Base-by-base conservation (phyloP, 2,113 vertebrate genomes). In the Podarcis muralis region DNA sequence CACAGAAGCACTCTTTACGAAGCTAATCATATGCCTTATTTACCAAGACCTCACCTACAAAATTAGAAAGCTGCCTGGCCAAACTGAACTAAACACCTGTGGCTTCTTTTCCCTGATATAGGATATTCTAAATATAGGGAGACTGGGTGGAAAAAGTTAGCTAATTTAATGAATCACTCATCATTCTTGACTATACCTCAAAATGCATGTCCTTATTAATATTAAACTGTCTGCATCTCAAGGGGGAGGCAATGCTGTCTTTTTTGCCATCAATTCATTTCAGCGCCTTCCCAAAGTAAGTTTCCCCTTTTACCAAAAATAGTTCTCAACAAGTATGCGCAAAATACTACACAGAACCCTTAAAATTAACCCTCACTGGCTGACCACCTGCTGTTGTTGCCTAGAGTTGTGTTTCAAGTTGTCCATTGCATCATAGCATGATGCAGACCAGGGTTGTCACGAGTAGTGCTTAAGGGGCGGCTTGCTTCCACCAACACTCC, bases 51-150 rank as follows among this genome's bases (percentile, higher is more conserved):
- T 62, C 35, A 30, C 23, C 53, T 6, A n/a, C 32, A 22, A 75
- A 79, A 75, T 0, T 0, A 7, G 43, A 81, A 40, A 85, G 2
- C 0, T 76, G 37, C 40, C 43, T 75, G 32, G 25, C 72, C 6
- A 40, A 87, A 40, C 9, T 81, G 11, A 48, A 35, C 7, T 75
- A 37, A 23, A 75, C 12, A 40, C 59, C 11, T 62, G 59, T 9
- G 13, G 20, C 22, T 40, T 53, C 35, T 76, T 30, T 81, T 27
- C 40, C 11, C 48, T 71, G 25, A 2, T 65, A 18, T 2, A 65
- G 48, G 18, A 20, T 88, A 48, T 66, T 66, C 20, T 25, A 66
- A 74, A 62, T 37, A 83, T 32, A n/a, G 37, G 72, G n/a, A 57
- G 25, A 43, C 20, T 11, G 30, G 12, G 6, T 75, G 22, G 18